These are phyloP conservation scores for Saguinus imperator DNA, from an alignment of 2,113 vertebrate species.

Conservation along the genomic window DNA sequence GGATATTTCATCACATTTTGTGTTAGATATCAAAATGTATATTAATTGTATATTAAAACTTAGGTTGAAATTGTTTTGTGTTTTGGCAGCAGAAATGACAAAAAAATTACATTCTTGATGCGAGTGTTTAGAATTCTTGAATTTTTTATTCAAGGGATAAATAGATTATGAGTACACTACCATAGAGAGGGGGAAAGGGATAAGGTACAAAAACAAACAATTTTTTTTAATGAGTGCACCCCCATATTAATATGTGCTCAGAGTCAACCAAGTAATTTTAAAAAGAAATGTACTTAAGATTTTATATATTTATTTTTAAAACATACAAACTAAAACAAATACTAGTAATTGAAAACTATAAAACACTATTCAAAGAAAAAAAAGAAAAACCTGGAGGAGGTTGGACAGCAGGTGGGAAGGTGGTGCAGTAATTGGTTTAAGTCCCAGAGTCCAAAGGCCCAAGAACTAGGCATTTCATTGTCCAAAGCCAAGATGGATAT, in stretches of 20 bases:
- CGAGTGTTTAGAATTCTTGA: background rate
- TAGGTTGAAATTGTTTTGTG: background rate
- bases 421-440: background rate
- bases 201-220: too few species aligned
- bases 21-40: background rate
- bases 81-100: background rate
- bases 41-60: background rate
- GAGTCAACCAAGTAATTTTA: background rate
- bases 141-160: background rate
- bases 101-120: background rate
- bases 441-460: background rate
- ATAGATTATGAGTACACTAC: background rate
- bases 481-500: background rate
- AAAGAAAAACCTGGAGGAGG: too few species aligned
- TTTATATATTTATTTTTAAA: slow-evolving; percentile 41
- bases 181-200: background rate
- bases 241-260: background rate
- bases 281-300: background rate
- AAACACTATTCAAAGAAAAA: background rate
- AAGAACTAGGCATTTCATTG: background rate
- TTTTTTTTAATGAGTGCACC: too few species aligned
- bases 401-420: too few species aligned
- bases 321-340: background rate
- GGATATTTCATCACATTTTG: background rate
- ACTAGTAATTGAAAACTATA: background rate